Conservation (phyloP, 2,797 vertebrate species). For the Myotis planiceps region DNA sequence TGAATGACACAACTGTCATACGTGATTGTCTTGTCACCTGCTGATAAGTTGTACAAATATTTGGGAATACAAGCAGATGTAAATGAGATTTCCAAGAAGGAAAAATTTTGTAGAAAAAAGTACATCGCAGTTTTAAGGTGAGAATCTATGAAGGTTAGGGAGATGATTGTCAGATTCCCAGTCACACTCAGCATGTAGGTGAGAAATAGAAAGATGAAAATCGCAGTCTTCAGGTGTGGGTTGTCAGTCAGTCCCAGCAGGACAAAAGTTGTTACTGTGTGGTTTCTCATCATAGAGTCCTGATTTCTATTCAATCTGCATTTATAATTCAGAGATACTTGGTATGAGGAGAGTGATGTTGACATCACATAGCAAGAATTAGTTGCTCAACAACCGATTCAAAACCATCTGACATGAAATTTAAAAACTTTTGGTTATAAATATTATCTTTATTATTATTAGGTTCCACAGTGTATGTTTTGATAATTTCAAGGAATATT, state of each 20-base stretch:
- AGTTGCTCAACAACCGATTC: background rate
- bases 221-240: background rate
- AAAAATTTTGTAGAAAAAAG: constrained; percentile 71
- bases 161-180: constrained; percentile 62
- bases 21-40: constrained; percentile 57
- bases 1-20: constrained; percentile 42
- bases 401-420: background rate
- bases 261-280: constrained; percentile 61
- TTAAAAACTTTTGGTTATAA: background rate
- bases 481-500: background rate
- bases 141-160: constrained; percentile 27
- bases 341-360: background rate
- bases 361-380: background rate
- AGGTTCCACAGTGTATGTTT: background rate
- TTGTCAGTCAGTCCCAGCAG: constrained; percentile 32
- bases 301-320: background rate
- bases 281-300: constrained; percentile 31
- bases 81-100: constrained; percentile 75
- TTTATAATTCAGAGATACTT: background rate
- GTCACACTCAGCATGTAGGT: constrained; percentile 65
- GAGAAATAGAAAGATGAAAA: constrained; percentile 48
- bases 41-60: constrained; percentile 44
- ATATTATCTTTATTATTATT: background rate
- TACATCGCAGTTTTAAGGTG: constrained; percentile 56
- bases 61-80: constrained; percentile 63